Conservation (phyloP, 2,113 vertebrate genomes). For the Pachypanchax playfairii region DNA sequence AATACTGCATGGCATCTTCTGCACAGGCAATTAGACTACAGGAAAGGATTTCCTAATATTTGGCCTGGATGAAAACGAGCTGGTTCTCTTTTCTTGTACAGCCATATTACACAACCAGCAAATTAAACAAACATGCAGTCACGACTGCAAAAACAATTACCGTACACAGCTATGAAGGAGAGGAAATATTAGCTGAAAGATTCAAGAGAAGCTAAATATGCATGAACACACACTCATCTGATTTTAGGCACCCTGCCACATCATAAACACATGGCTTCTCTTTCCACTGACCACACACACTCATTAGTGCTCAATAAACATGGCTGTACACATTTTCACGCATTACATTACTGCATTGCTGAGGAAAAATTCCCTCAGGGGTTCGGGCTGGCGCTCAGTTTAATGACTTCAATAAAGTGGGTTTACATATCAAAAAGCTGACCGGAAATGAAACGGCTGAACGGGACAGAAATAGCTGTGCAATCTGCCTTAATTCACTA, state of each 20-base stretch:
- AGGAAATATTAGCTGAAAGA: slow-evolving; percentile 25
- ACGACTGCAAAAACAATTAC: slow-evolving; percentile 1
- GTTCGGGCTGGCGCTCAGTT: slow-evolving; percentile 27
- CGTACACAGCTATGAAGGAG: slow-evolving; percentile 18
- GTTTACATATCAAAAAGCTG: slow-evolving; percentile 56
- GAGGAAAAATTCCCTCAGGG: slow-evolving; percentile 38
- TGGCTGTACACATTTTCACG: slow-evolving; percentile 19
- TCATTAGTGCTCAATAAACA: slow-evolving; percentile 53
- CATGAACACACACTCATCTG: slow-evolving; percentile 4
- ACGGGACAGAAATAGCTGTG: slow-evolving; percentile 22
- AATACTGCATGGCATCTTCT: slow-evolving; percentile 24
- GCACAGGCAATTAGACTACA: slow-evolving; percentile 40
- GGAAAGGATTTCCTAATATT: slow-evolving; percentile 39
- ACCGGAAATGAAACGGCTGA: slow-evolving; percentile 22
- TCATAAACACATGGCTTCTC: slow-evolving; percentile 39
- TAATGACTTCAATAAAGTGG: slow-evolving; percentile 66
- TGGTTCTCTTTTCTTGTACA: slow-evolving; percentile 18
- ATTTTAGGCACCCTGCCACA: slow-evolving; percentile 21
- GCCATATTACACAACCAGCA: slow-evolving; percentile 15
- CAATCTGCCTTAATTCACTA: slow-evolving; percentile 29
- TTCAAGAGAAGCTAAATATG: slow-evolving; percentile 20
- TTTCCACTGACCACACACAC: slow-evolving; percentile 41
- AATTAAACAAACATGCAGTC: slow-evolving; percentile 35
- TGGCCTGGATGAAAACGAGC: slow-evolving; percentile 34
- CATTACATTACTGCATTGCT: slow-evolving; percentile 28